A percentile compares a stretch with the other conserved stretches of the same genome.
These are phyloP conservation scores for Champsocephalus gunnari DNA, from an alignment of 2,797 vertebrate genomes.

Conservation along the genomic window DNA sequence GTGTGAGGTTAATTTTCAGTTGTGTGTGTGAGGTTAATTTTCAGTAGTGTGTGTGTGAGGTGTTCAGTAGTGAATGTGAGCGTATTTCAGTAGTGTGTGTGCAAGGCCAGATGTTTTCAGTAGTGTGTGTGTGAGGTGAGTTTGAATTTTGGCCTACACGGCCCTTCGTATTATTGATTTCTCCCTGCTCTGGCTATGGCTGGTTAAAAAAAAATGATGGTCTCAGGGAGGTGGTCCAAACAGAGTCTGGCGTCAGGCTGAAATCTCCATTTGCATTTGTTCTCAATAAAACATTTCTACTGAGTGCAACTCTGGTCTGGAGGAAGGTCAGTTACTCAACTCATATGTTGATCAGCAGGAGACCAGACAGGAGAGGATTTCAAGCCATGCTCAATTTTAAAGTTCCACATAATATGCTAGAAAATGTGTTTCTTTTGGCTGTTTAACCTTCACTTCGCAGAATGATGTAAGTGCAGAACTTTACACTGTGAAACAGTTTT, in stretches of 20 bases:
- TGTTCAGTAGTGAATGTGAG: no score
- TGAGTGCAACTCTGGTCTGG: constrained; percentile 7
- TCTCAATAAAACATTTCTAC: constrained; percentile 31
- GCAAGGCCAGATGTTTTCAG: no score
- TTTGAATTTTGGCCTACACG: no score
- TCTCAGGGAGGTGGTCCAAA: constrained; percentile 33
- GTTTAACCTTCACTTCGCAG: constrained; percentile 6
- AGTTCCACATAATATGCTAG: neutral
- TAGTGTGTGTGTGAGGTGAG: no score
- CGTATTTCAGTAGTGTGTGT: no score
- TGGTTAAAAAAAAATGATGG: constrained; percentile 36
- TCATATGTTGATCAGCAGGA: neutral
- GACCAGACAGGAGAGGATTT: neutral
- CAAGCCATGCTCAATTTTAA: neutral
- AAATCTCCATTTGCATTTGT: constrained; percentile 45
- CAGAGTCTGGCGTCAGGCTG: constrained; percentile 16
- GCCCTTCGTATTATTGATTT: constrained; percentile 37
- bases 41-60: no score
- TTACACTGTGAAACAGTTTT: neutral
- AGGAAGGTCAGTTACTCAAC: neutral
- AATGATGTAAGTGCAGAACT: neutral
- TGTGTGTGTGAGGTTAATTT: no score
- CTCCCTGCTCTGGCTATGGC: constrained; percentile 35
- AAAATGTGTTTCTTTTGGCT: neutral
- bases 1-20: no score